Base-by-base conservation (phyloP, 2,113 vertebrate species). In the Erpornis zantholeuca region DNA sequence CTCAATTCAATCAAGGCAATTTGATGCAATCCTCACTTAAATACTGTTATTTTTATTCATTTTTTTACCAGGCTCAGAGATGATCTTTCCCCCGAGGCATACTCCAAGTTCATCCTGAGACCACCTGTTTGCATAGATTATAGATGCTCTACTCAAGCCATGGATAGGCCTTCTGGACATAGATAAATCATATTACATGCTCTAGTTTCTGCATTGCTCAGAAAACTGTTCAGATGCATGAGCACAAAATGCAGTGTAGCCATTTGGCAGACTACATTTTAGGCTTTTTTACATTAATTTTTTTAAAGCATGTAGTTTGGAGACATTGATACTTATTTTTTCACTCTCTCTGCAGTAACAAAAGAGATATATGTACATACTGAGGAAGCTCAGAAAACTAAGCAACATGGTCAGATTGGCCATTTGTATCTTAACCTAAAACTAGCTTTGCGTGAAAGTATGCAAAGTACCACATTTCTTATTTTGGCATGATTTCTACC, bases 151-250 rank as follows among this genome's bases (percentile, higher is more conserved):
- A 18, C 38, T 72, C 65, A 75, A 85, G 56, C 38, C 38, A 45
- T 6, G 60, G 33, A 57, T 31, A 72, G 53, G 54, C 47, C 59
- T 95, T 80, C 83, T 91, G 52, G 76, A 82, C 66, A 78, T 63
- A 52, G 19, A 47, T 82, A 92, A 96, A 95, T 91, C 82, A 78
- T 85, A 82, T 76, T 85, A 87, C 33, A 92, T 90, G 82, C 90
- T 86, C 84, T 61, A 83, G 36, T 90, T 94, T 91, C 73, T 94
- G 16, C 69, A 28, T 42, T 42, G 22, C 53, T 72, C 45, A 82
- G 42, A 75, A 92, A 66, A 71, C 38, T 68, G 65, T 83, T 93
- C 50, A 82, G 63, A 53, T 68, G 13, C 24, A 12, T 6, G 11
- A 92, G 71, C 57, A 79, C 40, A 86, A 88, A 94, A 68, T 75